These are phyloP conservation scores for Trichogramma dendrolimi DNA, from an alignment of 2,888 invertebrate species.

Conservation along the genomic window DNA sequence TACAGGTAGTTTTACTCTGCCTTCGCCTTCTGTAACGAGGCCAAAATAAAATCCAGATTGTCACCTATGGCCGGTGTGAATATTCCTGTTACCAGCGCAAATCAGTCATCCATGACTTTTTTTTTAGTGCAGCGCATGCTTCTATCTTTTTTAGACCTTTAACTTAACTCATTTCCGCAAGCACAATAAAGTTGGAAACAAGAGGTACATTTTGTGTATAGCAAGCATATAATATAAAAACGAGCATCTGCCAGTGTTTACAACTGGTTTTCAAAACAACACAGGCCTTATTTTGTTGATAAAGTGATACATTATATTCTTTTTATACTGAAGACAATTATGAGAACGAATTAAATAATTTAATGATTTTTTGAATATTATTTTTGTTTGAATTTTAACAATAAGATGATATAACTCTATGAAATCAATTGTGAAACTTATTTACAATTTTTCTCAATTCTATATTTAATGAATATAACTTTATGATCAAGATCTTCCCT, in stretches of 20 bases:
- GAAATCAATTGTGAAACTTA: too few species aligned
- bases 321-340: slow-evolving; percentile 19
- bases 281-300: slow-evolving; percentile 22
- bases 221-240: slow-evolving; percentile 2
- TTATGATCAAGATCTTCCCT: too few species aligned
- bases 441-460: too few species aligned
- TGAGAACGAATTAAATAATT: slow-evolving; percentile 17
- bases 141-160: slow-evolving; percentile 23
- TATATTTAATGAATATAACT: too few species aligned
- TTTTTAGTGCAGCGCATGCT: slow-evolving; percentile 17
- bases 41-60: slow-evolving; percentile 41
- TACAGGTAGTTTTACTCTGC: slow-evolving; percentile 41
- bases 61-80: not conserved
- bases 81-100: slow-evolving; percentile 2
- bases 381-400: slow-evolving; percentile 9
- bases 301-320: slow-evolving; percentile 27
- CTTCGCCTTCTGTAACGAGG: slow-evolving; percentile 41
- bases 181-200: not conserved
- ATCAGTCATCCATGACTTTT: slow-evolving; percentile 18
- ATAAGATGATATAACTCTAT: too few species aligned
- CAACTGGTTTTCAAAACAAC: slow-evolving; percentile 19
- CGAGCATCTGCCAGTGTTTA: slow-evolving; percentile 17
- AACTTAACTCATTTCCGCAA: slow-evolving; percentile 15
- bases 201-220: slow-evolving; percentile 22
- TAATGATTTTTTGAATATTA: not conserved